phyloP scores from a whole-genome alignment of 1,140 invertebrate genomes.

The Drosophila azteca region DNA sequence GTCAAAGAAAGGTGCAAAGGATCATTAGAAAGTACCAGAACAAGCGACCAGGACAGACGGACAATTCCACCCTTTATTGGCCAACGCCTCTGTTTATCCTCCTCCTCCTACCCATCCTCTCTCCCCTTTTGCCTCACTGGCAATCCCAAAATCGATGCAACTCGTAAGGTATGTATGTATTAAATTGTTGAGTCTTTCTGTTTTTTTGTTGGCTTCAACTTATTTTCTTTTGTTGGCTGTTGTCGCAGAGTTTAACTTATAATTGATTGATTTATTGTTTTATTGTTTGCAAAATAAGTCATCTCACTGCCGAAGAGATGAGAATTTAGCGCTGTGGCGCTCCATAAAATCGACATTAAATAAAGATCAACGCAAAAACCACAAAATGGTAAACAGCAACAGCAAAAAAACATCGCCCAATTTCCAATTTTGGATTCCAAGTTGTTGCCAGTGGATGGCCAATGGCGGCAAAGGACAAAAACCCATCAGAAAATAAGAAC shows the following conservation, averaged over 20 bases:
- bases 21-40: too few species aligned
- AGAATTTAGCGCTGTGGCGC: conserved; percentile 50
- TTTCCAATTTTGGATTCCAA: not conserved
- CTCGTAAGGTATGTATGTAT: too few species aligned
- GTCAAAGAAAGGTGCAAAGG: too few species aligned
- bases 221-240: conserved; percentile 25
- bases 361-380: conserved; percentile 35
- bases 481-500: not conserved
- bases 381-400: conserved; percentile 19
- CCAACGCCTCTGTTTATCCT: too few species aligned
- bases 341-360: conserved; percentile 47
- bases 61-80: too few species aligned
- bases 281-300: conserved; percentile 82
- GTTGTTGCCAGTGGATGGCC: too few species aligned
- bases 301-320: conserved; percentile 23
- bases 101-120: too few species aligned
- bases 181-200: conserved; percentile 13
- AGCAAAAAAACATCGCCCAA: conserved; percentile 25
- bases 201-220: not conserved
- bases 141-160: too few species aligned
- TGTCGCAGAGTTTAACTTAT: conserved; percentile 64
- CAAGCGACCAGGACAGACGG: too few species aligned
- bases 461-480: conserved; percentile 6
- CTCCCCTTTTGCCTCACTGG: too few species aligned
- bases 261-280: conserved; percentile 82